A percentile compares a stretch with the other conserved stretches of the same genome.
Evolutionary conservation across 2,888 invertebrate species (phyloP).

Genomic region (Ormyrus nitidulus): DNA sequence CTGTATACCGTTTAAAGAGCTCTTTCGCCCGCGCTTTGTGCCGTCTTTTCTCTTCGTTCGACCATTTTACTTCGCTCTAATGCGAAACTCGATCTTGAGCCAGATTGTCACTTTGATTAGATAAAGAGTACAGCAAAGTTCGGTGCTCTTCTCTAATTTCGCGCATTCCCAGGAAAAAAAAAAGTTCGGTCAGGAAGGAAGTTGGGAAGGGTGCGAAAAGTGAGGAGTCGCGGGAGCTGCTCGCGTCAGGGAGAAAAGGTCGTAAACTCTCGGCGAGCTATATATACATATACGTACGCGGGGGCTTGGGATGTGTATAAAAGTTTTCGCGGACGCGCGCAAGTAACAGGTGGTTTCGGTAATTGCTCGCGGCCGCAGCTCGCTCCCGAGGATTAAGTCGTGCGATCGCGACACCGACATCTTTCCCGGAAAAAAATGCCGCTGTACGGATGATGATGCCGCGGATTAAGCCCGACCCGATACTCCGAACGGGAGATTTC

Average conservation of each 20-base stretch:
- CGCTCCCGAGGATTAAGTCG: conserved; percentile 47
- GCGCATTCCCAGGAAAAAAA: no score
- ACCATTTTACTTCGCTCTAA: no score
- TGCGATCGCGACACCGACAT: conserved; percentile 21
- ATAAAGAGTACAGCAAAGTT: no score
- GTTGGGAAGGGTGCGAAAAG: conserved; percentile 2
- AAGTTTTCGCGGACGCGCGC: conserved; percentile 42
- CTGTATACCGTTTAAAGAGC: conserved; percentile 23
- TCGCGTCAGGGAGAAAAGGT: background rate
- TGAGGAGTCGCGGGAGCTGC: background rate
- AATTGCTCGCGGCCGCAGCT: conserved; percentile 55
- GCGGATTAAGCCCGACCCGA: no score
- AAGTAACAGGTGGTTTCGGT: conserved; percentile 63
- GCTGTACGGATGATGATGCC: no score
- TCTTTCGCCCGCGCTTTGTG: background rate
- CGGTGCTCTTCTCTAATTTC: no score
- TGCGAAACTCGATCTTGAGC: no score
- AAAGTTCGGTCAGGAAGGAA: no score
- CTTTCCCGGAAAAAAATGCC: background rate
- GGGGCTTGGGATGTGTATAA: conserved; percentile 26
- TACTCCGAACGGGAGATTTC: no score
- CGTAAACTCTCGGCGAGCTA: conserved; percentile 12
- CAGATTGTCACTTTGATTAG: no score
- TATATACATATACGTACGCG: background rate
- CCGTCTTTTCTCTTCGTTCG: no score